A percentile compares a stretch with the other conserved stretches of the same genome.
These are phyloP conservation scores for Akabosia matsudoensis DNA, from an alignment of 1,140 invertebrate species.

Conservation along the genomic window DNA sequence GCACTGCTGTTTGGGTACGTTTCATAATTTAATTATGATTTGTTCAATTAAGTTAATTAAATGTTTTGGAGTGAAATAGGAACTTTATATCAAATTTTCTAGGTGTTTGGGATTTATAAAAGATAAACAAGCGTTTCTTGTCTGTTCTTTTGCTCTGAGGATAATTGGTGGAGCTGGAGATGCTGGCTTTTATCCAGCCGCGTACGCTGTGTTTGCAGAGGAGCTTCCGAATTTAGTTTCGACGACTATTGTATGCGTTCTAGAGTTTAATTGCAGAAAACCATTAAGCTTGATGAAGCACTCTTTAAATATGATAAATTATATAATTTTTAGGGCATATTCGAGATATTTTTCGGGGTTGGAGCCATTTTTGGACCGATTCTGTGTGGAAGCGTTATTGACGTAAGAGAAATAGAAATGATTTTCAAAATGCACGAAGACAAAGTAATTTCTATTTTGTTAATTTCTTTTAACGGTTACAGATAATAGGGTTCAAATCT, in stretches of 20 bases:
- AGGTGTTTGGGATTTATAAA: constrained; percentile 75
- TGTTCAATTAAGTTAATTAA: no score
- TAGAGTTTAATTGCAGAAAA: neutral
- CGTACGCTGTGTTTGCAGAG: constrained; percentile 88
- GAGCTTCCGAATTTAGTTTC: constrained; percentile 87
- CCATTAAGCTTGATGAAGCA: neutral
- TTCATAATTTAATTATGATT: no score
- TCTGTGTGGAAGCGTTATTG: constrained; percentile 73
- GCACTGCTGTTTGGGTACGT: no score
- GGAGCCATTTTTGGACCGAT: constrained; percentile 83
- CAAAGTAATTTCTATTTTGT: neutral
- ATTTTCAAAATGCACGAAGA: neutral
- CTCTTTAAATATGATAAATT: neutral
- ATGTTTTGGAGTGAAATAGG: no score
- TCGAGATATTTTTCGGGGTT: constrained; percentile 87
- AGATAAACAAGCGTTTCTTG: constrained; percentile 75
- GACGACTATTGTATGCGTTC: constrained; percentile 74
- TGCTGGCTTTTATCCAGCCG: constrained; percentile 85
- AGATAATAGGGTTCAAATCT: no score
- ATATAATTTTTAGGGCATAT: constrained; percentile 57
- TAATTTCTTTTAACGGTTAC: neutral
- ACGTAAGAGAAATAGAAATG: no score
- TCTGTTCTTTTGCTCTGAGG: constrained; percentile 77
- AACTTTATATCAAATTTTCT: no score
- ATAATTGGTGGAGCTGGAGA: constrained; percentile 89